phyloP scores from a whole-genome alignment of 2,797 vertebrate genomes.

The Cynopterus sphinx region DNA sequence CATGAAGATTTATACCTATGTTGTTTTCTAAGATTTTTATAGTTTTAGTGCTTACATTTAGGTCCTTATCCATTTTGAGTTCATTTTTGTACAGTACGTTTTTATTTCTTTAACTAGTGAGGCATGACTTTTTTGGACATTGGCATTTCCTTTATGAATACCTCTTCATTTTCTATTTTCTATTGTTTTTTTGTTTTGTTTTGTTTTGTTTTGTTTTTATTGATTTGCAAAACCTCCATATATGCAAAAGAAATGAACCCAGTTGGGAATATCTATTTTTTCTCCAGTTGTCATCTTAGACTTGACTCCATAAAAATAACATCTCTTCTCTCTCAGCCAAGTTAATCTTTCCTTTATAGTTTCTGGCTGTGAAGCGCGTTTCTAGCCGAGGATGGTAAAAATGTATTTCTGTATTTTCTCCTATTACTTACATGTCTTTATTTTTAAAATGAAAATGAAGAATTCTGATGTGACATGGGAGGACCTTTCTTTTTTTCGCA shows the following conservation, averaged over 20 bases:
- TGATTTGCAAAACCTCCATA: neutral
- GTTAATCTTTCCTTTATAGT: neutral
- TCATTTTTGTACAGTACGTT: neutral
- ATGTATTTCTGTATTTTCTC: neutral
- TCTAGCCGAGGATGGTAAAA: neutral
- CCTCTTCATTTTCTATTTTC: neutral
- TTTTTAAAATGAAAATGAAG: neutral
- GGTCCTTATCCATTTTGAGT: neutral
- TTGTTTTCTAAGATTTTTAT: neutral
- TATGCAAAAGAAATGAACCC: neutral
- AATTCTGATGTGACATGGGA: neutral
- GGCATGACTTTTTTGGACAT: neutral
- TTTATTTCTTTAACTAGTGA: neutral
- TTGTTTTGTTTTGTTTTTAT: neutral
- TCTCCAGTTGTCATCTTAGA: neutral
- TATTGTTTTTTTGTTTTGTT: neutral
- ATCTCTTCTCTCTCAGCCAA: neutral
- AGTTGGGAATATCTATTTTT: neutral
- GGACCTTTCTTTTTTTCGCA: neutral
- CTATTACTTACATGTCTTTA: neutral
- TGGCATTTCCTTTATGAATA: neutral
- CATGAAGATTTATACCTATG: neutral
- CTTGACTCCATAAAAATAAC: neutral
- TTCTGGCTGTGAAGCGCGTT: neutral
- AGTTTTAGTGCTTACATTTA: neutral